Evolutionary conservation across 2,797 vertebrate species (phyloP).

Genomic region (Merluccius polli): DNA sequence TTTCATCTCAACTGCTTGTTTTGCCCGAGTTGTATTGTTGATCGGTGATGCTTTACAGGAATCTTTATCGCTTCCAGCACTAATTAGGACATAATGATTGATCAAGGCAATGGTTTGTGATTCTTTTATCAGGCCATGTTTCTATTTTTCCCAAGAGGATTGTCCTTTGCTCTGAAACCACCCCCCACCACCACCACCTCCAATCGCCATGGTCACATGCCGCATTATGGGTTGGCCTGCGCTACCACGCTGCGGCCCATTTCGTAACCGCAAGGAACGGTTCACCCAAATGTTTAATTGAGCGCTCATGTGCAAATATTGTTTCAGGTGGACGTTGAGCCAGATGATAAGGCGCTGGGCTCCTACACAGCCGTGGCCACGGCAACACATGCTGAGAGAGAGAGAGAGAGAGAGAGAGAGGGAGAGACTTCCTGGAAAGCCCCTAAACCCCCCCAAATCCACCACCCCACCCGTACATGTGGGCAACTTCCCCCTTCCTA

Average conservation of each 20-base stretch:
- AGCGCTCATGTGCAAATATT: conserved; percentile 81
- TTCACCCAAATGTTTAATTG: conserved; percentile 81
- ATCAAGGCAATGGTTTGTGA: conserved; percentile 51
- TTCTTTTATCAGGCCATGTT: conserved; percentile 58
- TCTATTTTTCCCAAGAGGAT: conserved; percentile 49
- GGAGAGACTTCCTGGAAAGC: conserved; percentile 73
- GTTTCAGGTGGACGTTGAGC: conserved; percentile 79
- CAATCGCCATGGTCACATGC: conserved; percentile 59
- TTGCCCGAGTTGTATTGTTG: conserved; percentile 33
- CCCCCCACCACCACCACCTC: conserved; percentile 53
- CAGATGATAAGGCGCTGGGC: conserved; percentile 73
- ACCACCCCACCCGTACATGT: conserved; percentile 31
- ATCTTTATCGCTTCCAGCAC: conserved; percentile 39
- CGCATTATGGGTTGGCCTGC: conserved; percentile 69
- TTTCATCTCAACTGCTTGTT: conserved; percentile 25
- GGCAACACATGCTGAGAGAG: conserved; percentile 56
- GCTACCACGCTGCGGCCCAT: conserved; percentile 73
- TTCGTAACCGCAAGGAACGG: conserved; percentile 74
- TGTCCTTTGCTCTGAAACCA: conserved; percentile 53
- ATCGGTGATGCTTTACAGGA: conserved; percentile 23
- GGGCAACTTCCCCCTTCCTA: conserved; percentile 68
- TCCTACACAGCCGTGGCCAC: conserved; percentile 54
- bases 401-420: neutral
- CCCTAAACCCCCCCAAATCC: conserved; percentile 32
- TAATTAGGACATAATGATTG: conserved; percentile 58